phyloP scores from a whole-genome alignment of 1,140 invertebrate genomes.

The Pogonomyrmex barbatus region DNA sequence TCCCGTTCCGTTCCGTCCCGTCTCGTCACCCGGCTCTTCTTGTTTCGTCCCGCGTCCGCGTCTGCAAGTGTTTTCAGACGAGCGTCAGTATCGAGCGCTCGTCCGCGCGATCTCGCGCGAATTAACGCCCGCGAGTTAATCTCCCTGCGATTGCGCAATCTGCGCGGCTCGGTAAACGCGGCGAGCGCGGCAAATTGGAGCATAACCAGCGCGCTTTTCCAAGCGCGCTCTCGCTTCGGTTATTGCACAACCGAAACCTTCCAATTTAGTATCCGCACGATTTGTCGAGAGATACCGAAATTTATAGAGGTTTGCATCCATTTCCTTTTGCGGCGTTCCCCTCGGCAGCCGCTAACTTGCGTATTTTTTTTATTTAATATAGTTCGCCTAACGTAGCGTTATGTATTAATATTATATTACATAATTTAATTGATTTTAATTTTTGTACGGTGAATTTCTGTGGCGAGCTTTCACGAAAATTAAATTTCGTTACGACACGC shows the following conservation, averaged over 20 bases:
- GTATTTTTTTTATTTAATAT: slow-evolving; percentile 29
- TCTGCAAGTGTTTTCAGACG: neutral
- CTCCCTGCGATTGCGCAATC: neutral
- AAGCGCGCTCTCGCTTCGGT: neutral
- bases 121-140: slow-evolving; percentile 43
- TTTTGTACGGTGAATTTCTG: slow-evolving; percentile 16
- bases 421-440: neutral
- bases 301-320: neutral
- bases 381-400: neutral
- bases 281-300: slow-evolving; percentile 6
- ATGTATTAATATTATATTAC: slow-evolving; percentile 28
- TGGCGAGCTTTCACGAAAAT: slow-evolving; percentile 7
- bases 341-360: neutral
- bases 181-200: slow-evolving; percentile 12
- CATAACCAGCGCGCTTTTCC: neutral
- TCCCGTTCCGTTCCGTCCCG: neutral
- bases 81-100: neutral
- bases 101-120: slow-evolving; percentile 4
- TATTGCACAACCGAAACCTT: slow-evolving; percentile 3
- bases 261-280: neutral
- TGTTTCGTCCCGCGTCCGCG: neutral
- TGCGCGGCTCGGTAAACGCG: neutral
- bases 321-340: too few species aligned
- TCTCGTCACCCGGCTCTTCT: neutral
- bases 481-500: neutral